Conservation (phyloP, 23 tunicate genomes). For the Clavelina lepadiformis region DNA sequence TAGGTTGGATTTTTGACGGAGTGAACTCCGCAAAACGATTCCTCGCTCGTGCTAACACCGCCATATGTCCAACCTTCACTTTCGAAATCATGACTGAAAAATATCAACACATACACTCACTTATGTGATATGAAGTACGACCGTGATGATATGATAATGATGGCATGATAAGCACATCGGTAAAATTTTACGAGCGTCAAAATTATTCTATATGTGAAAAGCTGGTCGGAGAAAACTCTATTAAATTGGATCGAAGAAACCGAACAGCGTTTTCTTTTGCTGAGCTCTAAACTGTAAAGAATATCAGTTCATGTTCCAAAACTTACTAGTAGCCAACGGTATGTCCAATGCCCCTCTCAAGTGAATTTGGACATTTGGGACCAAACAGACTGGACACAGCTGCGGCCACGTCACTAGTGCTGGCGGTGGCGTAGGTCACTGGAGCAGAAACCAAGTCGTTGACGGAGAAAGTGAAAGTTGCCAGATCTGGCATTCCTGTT, state of each 20-base stretch:
- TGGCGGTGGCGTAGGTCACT: slow-evolving; percentile 27
- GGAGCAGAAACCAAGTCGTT: slow-evolving; percentile 28
- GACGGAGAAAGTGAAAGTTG: slow-evolving; percentile 27
- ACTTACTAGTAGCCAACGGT: slow-evolving; percentile 23
- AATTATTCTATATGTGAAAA: no score
- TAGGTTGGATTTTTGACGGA: slow-evolving; percentile 32
- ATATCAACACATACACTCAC: no score
- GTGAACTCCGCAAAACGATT: slow-evolving; percentile 45
- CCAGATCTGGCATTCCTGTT: slow-evolving; percentile 23
- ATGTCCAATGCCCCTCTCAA: slow-evolving; percentile 18
- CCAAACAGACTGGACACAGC: slow-evolving; percentile 52
- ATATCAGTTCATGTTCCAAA: no score
- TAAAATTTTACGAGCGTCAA: no score
- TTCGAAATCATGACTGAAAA: slow-evolving; percentile 29
- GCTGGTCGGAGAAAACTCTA: no score
- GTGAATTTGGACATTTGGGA: slow-evolving; percentile 41
- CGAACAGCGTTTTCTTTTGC: no score
- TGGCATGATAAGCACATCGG: no score
- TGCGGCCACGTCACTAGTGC: slow-evolving; percentile 12
- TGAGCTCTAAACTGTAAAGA: no score
- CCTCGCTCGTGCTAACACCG: slow-evolving; percentile 5
- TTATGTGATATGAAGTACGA: no score
- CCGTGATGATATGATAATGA: no score
- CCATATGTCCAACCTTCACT: background rate
- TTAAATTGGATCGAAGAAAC: no score